These are phyloP conservation scores for Zootoca vivipara DNA, from an alignment of 2,113 vertebrate species.

Conservation along the genomic window DNA sequence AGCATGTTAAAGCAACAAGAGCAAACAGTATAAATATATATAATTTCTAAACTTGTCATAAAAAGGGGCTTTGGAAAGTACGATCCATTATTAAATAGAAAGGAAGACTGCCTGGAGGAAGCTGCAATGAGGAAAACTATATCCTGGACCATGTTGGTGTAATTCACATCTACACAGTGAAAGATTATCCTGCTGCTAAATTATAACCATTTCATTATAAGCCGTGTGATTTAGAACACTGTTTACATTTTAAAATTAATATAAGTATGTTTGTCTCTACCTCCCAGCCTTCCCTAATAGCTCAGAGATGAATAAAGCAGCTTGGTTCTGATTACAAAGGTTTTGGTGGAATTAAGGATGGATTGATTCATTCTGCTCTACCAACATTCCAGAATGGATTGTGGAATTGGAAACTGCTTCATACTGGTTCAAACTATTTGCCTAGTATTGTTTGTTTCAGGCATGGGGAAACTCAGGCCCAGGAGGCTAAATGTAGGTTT, in stretches of 20 bases:
- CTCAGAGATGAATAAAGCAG: neutral
- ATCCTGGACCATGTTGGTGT: neutral
- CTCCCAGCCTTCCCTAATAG: neutral
- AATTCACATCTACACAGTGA: neutral
- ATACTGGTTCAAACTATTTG: neutral
- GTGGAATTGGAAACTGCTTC: neutral
- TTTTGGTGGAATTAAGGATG: neutral
- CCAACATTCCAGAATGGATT: neutral
- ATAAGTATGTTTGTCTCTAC: too few relatives aligned
- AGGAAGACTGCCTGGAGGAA: neutral
- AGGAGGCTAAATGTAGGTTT: too few relatives aligned
- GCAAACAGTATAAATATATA: neutral
- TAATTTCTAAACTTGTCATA: neutral
- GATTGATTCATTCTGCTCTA: neutral
- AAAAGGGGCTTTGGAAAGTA: neutral
- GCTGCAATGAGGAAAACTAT: neutral
- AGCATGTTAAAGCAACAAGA: neutral
- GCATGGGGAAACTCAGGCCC: too few relatives aligned
- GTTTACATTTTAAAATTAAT: neutral
- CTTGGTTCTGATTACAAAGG: neutral
- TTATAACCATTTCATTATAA: conserved; percentile 2
- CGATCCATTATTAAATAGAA: conserved; percentile 14
- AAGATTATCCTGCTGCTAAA: neutral
- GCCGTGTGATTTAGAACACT: neutral
- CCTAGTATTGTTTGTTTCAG: too few relatives aligned